Percentiles rank a stretch among this genome's conserved stretches.
Evolutionary conservation across 2,888 invertebrate species (phyloP).

Genomic region (Psylliodes chrysocephalus): DNA sequence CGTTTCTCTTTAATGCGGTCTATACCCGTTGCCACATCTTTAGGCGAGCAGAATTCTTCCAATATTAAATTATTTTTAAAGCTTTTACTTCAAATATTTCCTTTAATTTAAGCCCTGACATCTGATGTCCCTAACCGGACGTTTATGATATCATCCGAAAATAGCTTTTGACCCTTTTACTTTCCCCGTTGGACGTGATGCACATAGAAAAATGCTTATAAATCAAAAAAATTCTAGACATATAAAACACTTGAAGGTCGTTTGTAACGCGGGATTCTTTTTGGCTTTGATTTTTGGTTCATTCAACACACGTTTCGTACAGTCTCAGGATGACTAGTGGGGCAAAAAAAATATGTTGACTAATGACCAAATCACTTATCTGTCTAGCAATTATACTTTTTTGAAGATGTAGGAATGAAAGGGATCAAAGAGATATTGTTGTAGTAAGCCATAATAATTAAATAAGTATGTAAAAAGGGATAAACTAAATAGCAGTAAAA

Average conservation of each 20-base stretch:
- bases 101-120: too few relatives aligned
- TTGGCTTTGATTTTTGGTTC: conserved; percentile 19
- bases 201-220: conserved; percentile 22
- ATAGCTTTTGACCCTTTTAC: conserved; percentile 19
- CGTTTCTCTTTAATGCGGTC: too few relatives aligned
- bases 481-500: too few relatives aligned
- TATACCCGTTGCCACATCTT: too few relatives aligned
- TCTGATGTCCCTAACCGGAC: neutral
- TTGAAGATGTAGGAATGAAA: too few relatives aligned
- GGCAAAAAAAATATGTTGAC: neutral
- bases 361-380: neutral
- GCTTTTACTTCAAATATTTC: too few relatives aligned
- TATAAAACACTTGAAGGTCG: conserved; percentile 21
- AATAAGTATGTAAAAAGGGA: too few relatives aligned
- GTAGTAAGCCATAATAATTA: too few relatives aligned
- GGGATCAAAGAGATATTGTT: too few relatives aligned
- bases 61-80: too few relatives aligned
- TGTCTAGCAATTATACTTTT: neutral
- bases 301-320: conserved; percentile 14
- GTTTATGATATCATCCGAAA: neutral
- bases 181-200: conserved; percentile 13
- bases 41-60: too few relatives aligned
- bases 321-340: neutral
- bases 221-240: conserved; percentile 26
- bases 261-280: conserved; percentile 11